phyloP scores from a whole-genome alignment of 1,140 invertebrate species.

The Drosophila auraria region DNA sequence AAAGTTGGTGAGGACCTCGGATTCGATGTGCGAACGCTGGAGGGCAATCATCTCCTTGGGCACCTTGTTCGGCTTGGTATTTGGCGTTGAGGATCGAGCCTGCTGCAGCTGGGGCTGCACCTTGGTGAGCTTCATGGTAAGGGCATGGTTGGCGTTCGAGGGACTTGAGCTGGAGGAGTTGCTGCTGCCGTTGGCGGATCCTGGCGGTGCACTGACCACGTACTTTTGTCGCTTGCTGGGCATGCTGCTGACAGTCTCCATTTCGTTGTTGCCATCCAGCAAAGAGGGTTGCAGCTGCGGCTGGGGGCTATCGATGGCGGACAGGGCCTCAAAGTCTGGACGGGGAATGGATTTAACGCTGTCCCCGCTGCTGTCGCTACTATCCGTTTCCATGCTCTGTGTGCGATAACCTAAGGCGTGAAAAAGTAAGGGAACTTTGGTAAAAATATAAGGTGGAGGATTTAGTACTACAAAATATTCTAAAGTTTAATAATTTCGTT shows the following conservation, averaged over 20 bases:
- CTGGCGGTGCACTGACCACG: conserved; percentile 64
- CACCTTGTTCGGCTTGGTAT: conserved; percentile 39
- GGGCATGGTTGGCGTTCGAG: conserved; percentile 35
- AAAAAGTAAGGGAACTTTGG: not conserved
- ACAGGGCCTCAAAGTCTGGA: conserved; percentile 72
- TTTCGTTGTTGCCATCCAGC: conserved; percentile 31
- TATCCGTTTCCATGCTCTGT: conserved; percentile 63
- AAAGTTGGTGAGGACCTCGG: conserved; percentile 75
- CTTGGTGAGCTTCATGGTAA: conserved; percentile 73
- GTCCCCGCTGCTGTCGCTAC: conserved; percentile 67
- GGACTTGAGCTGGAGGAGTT: conserved; percentile 60
- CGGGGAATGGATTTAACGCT: conserved; percentile 76
- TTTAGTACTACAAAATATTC: not conserved
- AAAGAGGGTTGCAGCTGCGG: conserved; percentile 30
- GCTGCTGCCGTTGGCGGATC: conserved; percentile 58
- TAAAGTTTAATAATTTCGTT: no score
- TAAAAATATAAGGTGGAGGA: not conserved
- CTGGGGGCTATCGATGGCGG: conserved; percentile 70
- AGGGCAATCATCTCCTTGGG: conserved; percentile 66
- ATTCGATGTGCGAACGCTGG: conserved; percentile 74
- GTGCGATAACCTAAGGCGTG: not conserved
- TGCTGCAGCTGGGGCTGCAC: conserved; percentile 28
- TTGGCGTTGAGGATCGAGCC: conserved; percentile 52
- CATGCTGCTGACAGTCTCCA: conserved; percentile 45
- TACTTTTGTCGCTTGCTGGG: conserved; percentile 65